These are phyloP conservation scores for Myrmecobius fasciatus DNA, from an alignment of 2,113 vertebrate species.

Conservation along the genomic window DNA sequence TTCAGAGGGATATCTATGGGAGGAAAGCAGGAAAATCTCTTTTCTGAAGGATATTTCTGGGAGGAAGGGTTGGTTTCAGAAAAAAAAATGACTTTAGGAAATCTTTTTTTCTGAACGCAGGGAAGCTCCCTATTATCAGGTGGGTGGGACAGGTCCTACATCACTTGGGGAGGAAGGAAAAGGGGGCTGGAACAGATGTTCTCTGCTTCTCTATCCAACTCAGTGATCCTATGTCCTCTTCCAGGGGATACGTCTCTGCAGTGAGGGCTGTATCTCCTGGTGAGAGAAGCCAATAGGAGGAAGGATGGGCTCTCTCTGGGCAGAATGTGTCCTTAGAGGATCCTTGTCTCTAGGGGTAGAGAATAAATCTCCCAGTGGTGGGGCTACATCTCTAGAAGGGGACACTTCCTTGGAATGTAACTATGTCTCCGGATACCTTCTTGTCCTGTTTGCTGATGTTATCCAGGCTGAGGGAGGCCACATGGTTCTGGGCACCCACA, in stretches of 20 bases:
- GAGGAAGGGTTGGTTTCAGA: background rate
- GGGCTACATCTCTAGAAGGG: background rate
- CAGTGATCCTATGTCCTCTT: background rate
- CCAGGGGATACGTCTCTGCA: background rate
- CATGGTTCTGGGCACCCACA: constrained; percentile 93
- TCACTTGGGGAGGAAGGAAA: background rate
- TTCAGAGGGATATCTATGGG: background rate
- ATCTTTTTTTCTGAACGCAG: background rate
- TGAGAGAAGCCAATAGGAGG: background rate
- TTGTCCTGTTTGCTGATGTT: constrained; percentile 93
- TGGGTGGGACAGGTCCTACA: background rate
- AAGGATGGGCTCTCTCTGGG: background rate
- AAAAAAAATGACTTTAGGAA: background rate
- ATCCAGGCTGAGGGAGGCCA: constrained; percentile 94
- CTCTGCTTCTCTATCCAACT: background rate
- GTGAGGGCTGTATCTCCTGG: background rate
- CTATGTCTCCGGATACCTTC: constrained; percentile 85
- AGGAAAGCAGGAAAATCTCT: background rate
- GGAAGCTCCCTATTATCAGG: background rate
- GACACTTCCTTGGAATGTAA: background rate
- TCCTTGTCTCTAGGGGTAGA: background rate
- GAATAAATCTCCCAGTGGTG: background rate
- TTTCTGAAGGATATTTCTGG: background rate
- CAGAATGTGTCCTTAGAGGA: background rate
- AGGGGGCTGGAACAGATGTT: background rate